Percentiles rank a stretch among this genome's conserved stretches.
phyloP scores from a whole-genome alignment of 2,797 vertebrate genomes.

The Podarcis lilfordi region DNA sequence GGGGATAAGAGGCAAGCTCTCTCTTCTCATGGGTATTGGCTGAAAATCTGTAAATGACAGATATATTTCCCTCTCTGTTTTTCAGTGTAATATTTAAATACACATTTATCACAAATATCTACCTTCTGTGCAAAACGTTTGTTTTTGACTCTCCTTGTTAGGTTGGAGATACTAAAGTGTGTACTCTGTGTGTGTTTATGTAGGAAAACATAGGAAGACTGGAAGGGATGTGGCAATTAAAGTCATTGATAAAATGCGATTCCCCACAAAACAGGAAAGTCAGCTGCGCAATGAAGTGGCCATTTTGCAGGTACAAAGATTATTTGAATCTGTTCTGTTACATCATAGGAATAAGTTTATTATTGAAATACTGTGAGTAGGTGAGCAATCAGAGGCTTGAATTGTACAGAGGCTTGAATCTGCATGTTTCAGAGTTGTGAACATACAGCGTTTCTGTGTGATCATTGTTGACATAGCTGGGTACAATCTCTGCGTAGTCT shows the following conservation, averaged over 20 bases:
- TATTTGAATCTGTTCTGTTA: constrained; percentile 10
- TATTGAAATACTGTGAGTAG: background rate
- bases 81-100: background rate
- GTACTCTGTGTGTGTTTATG: constrained; percentile 45
- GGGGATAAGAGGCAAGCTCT: background rate
- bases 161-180: constrained; percentile 13
- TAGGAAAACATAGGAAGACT: constrained; percentile 96
- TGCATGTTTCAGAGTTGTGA: background rate
- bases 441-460: background rate
- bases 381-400: background rate
- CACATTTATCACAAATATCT: background rate
- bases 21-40: background rate
- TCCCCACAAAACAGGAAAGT: constrained; percentile 98
- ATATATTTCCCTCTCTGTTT: background rate
- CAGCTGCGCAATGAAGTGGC: constrained; percentile 98
- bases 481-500: background rate
- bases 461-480: background rate
- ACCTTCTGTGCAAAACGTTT: background rate
- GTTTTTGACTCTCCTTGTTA: constrained; percentile 31
- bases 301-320: constrained; percentile 91
- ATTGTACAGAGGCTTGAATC: background rate
- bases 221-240: constrained; percentile 98
- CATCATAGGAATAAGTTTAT: background rate
- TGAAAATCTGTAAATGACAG: background rate
- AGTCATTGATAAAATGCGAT: constrained; percentile 98